Evolutionary conservation across 2,113 vertebrate species (phyloP), one percentile per base, ranked within the genome.

Genomic region (Microcebus griseorufus): DNA sequence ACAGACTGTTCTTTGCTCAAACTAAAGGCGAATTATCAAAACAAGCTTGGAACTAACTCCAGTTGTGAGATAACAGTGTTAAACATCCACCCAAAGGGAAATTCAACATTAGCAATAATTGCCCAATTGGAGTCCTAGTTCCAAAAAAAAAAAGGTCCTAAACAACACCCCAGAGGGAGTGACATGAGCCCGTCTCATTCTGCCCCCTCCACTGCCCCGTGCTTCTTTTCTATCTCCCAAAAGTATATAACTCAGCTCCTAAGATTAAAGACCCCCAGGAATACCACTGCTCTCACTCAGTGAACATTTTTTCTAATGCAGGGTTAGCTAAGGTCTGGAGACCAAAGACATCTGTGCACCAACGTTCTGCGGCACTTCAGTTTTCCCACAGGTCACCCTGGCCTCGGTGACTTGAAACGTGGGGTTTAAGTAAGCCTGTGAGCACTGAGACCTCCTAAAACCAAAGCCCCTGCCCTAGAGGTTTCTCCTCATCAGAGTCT

Each of bases 101-200:
- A 84, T 13, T 95, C 82, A 58, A 78, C 64, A 55, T 60, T 18
- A 97, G 88, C 80, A 96, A 78, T 94, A 96, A 95, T 88, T 93
- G 48, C 65, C 87, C 69, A 6, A 34, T 65, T 87, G 23, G 64
- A 76, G 27, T 27, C 20, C 9, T 86, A 69, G 39, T 78, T 82
- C 51, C 45, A 25, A 48, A 53, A 78, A 27, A 48, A 79, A 79
- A n/a, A 37, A 37, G 2, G 32, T 25, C 32, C 45, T 29, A 10
- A 87, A 84, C 18, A 73, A 53, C 13, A 3, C 20, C 10, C 9
- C 29, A 83, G 18, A 92, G 34, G 14, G 53, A 69, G 60, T 27
- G 12, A 85, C 88, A 34, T 45, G 29, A 92, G 29, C 58, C 23
- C 86, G 22, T 85, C 48, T 82, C 20, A 22, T 88, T 79, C 20